These are phyloP conservation scores for Spodoptera picta DNA, from an alignment of 2,888 invertebrate genomes.

Conservation along the genomic window DNA sequence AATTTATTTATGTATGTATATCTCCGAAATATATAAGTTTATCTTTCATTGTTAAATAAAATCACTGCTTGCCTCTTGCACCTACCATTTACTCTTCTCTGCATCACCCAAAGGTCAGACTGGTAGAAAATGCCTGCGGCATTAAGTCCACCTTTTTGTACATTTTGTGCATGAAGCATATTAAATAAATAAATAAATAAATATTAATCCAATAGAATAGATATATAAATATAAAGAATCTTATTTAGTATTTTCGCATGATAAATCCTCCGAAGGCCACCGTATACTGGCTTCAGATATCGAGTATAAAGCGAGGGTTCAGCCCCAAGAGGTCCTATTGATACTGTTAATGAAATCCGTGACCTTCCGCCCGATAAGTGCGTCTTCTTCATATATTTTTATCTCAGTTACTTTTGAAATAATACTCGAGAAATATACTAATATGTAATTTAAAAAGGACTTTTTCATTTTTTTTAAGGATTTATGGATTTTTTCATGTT, in stretches of 20 bases:
- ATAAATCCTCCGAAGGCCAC: constrained; percentile 52
- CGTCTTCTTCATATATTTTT: constrained; percentile 51
- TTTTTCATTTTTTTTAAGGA: background rate
- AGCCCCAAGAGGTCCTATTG: constrained; percentile 69
- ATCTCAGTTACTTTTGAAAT: constrained; percentile 39
- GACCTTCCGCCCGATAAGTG: constrained; percentile 66
- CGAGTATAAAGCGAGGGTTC: constrained; percentile 60
- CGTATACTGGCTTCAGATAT: constrained; percentile 56
- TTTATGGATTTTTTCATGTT: background rate
- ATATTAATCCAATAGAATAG: background rate
- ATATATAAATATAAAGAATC: constrained; percentile 9
- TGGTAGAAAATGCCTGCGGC: too few relatives aligned
- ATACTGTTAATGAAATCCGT: constrained; percentile 80
- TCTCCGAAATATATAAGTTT: too few relatives aligned
- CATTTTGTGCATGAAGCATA: too few relatives aligned
- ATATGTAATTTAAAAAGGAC: constrained; percentile 12
- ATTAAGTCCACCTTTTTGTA: too few relatives aligned
- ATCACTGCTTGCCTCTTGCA: too few relatives aligned
- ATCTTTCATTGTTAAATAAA: too few relatives aligned
- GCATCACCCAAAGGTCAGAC: too few relatives aligned
- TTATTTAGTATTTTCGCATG: constrained; percentile 44
- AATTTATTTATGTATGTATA: too few relatives aligned
- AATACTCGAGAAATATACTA: constrained; percentile 29
- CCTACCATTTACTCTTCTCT: too few relatives aligned
- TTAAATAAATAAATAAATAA: too few relatives aligned